Percentiles rank a stretch among this genome's conserved stretches.
Conservation (phyloP, 2,113 vertebrate genomes). For the Burhinus bistriatus region DNA sequence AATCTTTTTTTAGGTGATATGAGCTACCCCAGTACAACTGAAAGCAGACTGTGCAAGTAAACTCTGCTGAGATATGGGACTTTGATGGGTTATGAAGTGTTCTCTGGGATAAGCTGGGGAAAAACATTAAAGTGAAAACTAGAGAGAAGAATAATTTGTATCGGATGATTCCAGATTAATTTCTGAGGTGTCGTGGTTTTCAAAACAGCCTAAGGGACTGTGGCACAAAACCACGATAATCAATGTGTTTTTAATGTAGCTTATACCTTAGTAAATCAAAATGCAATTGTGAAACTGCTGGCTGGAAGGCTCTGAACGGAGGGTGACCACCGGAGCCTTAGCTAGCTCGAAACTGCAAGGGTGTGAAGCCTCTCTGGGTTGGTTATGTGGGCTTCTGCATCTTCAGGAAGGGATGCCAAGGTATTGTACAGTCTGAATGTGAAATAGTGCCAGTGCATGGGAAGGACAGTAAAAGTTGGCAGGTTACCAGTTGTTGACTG, state of each 20-base stretch:
- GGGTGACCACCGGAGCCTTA: not conserved
- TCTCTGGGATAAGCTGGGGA: not conserved
- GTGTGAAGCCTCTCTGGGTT: not conserved
- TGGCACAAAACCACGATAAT: not conserved
- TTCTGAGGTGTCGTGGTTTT: not conserved
- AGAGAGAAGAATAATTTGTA: not conserved
- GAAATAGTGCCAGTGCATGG: not conserved
- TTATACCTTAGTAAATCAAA: not conserved
- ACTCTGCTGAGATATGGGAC: not conserved
- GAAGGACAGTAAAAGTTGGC: not conserved
- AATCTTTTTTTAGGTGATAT: not conserved
- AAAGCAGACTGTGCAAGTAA: not conserved
- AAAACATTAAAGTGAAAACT: not conserved
- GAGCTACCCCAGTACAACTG: not conserved
- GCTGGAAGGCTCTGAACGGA: not conserved
- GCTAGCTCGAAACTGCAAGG: not conserved
- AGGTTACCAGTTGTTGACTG: not conserved
- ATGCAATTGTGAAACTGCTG: not conserved
- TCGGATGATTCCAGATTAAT: not conserved
- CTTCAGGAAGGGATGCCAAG: not conserved
- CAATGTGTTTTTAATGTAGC: not conserved
- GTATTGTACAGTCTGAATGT: not conserved
- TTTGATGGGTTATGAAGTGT: not conserved
- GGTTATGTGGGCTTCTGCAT: not conserved
- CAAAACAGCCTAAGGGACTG: not conserved